phyloP scores from a whole-genome alignment of 2,797 vertebrate genomes.

The Spheniscus humboldti region DNA sequence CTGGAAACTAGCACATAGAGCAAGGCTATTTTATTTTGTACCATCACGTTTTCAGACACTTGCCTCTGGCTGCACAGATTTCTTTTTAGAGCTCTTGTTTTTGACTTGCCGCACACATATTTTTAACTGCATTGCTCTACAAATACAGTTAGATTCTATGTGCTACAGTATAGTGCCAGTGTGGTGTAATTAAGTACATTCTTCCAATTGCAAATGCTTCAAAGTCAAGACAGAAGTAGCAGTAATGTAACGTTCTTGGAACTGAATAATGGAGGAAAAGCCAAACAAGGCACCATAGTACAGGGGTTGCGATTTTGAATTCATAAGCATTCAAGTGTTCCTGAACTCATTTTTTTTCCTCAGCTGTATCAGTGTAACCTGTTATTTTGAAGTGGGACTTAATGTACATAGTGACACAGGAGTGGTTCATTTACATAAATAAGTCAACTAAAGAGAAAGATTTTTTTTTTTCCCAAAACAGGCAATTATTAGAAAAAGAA shows the following conservation, averaged over 20 bases:
- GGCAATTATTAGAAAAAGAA: not conserved
- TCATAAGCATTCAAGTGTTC: not conserved
- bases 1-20: not conserved
- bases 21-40: not conserved
- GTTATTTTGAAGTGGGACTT: not conserved
- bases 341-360: not conserved
- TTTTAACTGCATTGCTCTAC: not conserved
- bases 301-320: not conserved
- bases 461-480: not conserved
- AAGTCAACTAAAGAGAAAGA: not conserved
- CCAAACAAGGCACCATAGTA: not conserved
- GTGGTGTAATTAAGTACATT: not conserved
- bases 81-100: not conserved
- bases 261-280: not conserved
- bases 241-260: not conserved
- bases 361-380: not conserved
- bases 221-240: not conserved
- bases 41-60: not conserved
- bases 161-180: not conserved
- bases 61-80: not conserved
- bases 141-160: not conserved
- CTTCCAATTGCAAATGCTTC: not conserved
- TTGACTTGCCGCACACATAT: not conserved
- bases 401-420: not conserved
- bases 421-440: not conserved